Conservation (phyloP, 2,888 invertebrate species). For the Agonopterix alstromeriana region DNA sequence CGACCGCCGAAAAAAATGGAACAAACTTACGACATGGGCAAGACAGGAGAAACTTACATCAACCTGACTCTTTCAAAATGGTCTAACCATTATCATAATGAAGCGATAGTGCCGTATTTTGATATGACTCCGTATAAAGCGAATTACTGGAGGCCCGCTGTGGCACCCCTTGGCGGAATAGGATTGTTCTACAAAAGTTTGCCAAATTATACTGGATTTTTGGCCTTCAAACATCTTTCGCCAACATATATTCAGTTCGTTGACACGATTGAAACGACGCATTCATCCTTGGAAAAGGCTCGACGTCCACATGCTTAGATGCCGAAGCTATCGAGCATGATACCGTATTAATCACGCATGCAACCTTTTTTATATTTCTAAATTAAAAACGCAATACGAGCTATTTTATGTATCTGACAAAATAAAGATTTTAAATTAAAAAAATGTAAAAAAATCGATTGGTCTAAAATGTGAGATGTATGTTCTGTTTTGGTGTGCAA, state of each 20-base stretch:
- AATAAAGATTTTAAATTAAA: too few relatives aligned
- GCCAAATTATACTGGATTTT: background rate
- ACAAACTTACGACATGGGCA: background rate
- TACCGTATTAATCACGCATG: too few relatives aligned
- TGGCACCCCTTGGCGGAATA: background rate
- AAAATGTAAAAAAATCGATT: too few relatives aligned
- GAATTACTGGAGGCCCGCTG: background rate
- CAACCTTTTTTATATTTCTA: too few relatives aligned
- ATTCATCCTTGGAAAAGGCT: background rate
- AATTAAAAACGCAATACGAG: too few relatives aligned
- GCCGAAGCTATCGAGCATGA: too few relatives aligned
- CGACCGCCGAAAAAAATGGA: background rate
- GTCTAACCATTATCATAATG: background rate
- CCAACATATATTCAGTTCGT: background rate
- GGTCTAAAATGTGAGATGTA: too few relatives aligned
- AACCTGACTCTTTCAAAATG: background rate
- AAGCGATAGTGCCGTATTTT: background rate
- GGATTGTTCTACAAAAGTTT: background rate
- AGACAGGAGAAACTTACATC: background rate
- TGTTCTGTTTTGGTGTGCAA: too few relatives aligned
- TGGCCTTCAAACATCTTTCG: background rate
- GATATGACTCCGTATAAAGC: background rate
- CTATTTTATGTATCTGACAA: too few relatives aligned
- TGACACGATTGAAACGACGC: background rate
- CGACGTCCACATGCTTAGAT: too few relatives aligned